Base-by-base conservation (phyloP, 2,797 vertebrate species). In the Micromesistius poutassou region DNA sequence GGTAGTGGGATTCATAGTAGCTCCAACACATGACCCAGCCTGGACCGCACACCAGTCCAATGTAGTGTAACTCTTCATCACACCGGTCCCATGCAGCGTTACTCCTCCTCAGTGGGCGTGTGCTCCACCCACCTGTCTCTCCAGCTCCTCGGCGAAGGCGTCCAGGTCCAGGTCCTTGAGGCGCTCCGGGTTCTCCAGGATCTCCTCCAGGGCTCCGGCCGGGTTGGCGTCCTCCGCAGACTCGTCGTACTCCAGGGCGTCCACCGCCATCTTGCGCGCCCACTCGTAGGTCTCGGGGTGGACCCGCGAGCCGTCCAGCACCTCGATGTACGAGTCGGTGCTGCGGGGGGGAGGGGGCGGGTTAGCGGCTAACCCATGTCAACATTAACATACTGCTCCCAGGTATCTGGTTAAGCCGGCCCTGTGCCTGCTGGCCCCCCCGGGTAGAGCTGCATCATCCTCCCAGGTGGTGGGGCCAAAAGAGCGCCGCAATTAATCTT, bases 211-310 rank as follows among this genome's bases (percentile, higher is more conserved):
- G 12, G 98, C 98, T 74, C 98, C 98, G 0, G 98, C 97, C 0
- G 98, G 98, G 87, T 99, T 99, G 33, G 98, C 98, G 22, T 99
- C 98, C 84, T 99, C 98, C 1, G 98, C 98, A 0, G 98, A 99
- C 79, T 99, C 98, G 8, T 99, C 98, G 0, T 99, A 99, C 86
- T 99, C 98, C 0, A 99, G 90, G n/a, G 98, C 98, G 76, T 99
- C 98, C 42, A 99, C 98, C 0, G 98, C 98, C 98, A 99, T 99
- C 87, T 99, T 99, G 71, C 98, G 95, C 46, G 98, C 98, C 98
- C 98, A 99, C 81, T 99, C 98, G 0, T 99, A 99, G 0, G 98
- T 99, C 91, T 99, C 98, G 1, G 98, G 98, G 85, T 99, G 98
- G 73, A 99, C 98, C 14, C 98, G 95, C 36, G 98, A 99, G 33